Base-by-base conservation (phyloP, 2,113 vertebrate genomes). In the Nansenia antarctica region DNA sequence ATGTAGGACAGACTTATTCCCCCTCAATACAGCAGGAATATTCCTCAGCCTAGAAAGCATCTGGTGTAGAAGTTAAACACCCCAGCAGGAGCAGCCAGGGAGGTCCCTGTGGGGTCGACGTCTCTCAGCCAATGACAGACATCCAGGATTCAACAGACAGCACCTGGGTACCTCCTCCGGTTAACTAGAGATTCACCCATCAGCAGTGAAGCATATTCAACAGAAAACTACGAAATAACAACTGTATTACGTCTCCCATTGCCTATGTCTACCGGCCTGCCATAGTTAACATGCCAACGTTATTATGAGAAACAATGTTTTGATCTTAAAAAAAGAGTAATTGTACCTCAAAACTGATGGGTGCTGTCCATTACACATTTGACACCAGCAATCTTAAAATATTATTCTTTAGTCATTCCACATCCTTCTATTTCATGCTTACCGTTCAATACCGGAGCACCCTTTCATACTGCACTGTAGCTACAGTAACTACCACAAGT, bases 1-100 rank as follows among this genome's bases (percentile, higher is more conserved):
- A 22, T 58, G 34, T 39, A 49, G 1, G 52, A 55, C 9, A 63
- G 20, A 57, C 64, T 52, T 70, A 67, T 70, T 27, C 30, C 79
- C 76, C 35, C 37, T 62, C 70, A 82, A 70, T 63, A 52, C 67
- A 32, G 31, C 8, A 58, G 59, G 58, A 79, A 76, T 74, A 71
- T 71, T 75, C 74, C 65, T 39, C 80, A 80, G 86, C 80, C 71
- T 71, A n/a, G 27, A 58, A 79, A 79, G 78, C 77, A 87, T 83
- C 77, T 87, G 78, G 69, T 79, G 53, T 64, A 76, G 62, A 53
- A 78, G 67, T 75, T 62, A 84, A 82, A 84, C 81, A 79, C 76
- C 85, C 81, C 67, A 70, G 69, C 73, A 77, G 85, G 68, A 76
- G 72, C 70, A 65, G 74, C 72, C 73, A 67, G 77, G 15, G 69